Evolutionary conservation across 2,888 invertebrate genomes (phyloP).

Genomic region (Seira sanloemensis): DNA sequence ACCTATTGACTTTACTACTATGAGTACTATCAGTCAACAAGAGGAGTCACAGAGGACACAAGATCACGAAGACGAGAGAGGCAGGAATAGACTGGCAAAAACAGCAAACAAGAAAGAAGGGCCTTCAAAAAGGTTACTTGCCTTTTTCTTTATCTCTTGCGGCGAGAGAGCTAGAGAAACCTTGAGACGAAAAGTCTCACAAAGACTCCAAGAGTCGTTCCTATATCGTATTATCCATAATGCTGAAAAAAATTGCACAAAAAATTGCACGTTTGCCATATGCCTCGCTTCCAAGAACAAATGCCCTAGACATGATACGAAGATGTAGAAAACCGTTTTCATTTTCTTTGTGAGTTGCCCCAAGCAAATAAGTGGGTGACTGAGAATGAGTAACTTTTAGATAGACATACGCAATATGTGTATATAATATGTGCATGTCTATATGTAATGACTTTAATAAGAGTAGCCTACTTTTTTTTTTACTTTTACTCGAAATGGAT

Average conservation of each 20-base stretch:
- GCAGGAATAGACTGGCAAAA: constrained; percentile 21
- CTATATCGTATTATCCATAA: neutral
- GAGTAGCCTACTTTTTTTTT: constrained; percentile 28
- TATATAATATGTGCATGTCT: neutral
- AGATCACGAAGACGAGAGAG: constrained; percentile 8
- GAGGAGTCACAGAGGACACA: constrained; percentile 13
- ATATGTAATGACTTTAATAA: constrained; percentile 27
- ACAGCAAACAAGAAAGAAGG: constrained; percentile 15
- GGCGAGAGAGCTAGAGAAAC: constrained; percentile 19
- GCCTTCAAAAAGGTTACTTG: constrained; percentile 32
- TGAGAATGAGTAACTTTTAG: too few relatives aligned
- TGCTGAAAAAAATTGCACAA: neutral
- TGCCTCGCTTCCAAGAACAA: constrained; percentile 44
- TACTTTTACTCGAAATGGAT: neutral
- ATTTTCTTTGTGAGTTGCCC: neutral
- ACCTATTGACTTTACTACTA: constrained; percentile 8
- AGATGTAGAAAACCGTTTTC: constrained; percentile 18
- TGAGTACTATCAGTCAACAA: constrained; percentile 7
- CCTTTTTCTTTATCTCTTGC: constrained; percentile 29
- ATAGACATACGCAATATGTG: neutral
- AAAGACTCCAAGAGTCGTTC: neutral
- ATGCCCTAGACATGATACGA: constrained; percentile 1
- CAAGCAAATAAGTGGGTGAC: neutral
- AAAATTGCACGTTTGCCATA: constrained; percentile 44
- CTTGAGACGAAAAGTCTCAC: constrained; percentile 45